Percentiles rank a stretch among this genome's conserved stretches.
Conservation (phyloP, 2,113 vertebrate species). For the Xiphophorus hellerii region DNA sequence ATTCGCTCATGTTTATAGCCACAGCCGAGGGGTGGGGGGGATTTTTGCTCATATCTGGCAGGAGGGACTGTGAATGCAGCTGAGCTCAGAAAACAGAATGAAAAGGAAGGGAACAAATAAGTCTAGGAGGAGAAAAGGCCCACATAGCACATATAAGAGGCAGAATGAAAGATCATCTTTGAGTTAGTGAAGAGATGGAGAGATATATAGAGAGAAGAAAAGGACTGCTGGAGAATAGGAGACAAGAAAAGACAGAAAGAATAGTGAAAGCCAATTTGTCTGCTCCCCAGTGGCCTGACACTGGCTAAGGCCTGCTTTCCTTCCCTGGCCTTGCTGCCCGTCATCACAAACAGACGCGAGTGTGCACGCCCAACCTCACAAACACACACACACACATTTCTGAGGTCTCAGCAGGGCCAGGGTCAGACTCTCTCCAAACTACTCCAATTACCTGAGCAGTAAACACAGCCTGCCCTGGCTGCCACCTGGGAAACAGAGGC, state of each 20-base stretch:
- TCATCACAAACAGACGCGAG: constrained; percentile 53
- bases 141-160: constrained; percentile 37
- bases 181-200: constrained; percentile 48
- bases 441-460: constrained; percentile 77
- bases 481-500: constrained; percentile 64
- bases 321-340: constrained; percentile 67
- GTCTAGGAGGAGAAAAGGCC: constrained; percentile 27
- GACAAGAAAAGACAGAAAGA: constrained; percentile 63
- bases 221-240: constrained; percentile 48
- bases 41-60: constrained; percentile 55
- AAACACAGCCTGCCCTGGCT: constrained; percentile 66
- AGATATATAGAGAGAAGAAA: constrained; percentile 49
- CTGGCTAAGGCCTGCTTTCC: constrained; percentile 65
- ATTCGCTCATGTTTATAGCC: constrained; percentile 51
- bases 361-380: background rate
- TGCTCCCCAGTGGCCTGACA: constrained; percentile 72
- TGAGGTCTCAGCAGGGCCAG: constrained; percentile 48
- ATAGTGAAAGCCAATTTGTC: constrained; percentile 74
- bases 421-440: constrained; percentile 69
- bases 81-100: constrained; percentile 22
- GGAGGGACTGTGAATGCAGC: constrained; percentile 28
- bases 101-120: constrained; percentile 46
- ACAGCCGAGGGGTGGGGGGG: constrained; percentile 35
- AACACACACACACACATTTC: constrained; percentile 13
- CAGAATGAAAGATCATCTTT: constrained; percentile 56